Conservation (phyloP, 53 echinoderm and acorn worm genomes). For the Holothuria scabra region DNA sequence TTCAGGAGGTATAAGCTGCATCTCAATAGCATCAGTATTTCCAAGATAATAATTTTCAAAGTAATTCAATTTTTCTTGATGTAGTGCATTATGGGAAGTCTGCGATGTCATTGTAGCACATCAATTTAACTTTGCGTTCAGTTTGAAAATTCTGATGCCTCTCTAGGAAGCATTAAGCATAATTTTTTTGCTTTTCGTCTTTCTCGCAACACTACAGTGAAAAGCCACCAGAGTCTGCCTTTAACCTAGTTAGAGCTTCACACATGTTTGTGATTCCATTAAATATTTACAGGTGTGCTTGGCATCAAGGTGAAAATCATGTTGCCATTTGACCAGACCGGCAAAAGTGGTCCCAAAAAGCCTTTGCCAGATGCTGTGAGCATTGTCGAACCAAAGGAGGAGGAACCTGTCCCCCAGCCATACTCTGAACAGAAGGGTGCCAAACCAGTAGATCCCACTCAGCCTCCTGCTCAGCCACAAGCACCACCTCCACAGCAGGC, state of each 20-base stretch:
- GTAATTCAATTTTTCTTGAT: no score
- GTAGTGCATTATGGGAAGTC: no score
- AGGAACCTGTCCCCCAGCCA: conserved; percentile 77
- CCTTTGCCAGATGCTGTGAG: conserved; percentile 97
- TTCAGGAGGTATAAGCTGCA: no score
- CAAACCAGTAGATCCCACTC: conserved; percentile 73
- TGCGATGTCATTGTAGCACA: no score
- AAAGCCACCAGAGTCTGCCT: no score
- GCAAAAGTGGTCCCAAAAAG: conserved; percentile 93
- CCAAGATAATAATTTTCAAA: no score
- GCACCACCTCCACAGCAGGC: conserved; percentile 67
- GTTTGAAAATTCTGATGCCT: no score
- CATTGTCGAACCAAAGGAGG: conserved; percentile 95
- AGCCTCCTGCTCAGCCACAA: conserved; percentile 43
- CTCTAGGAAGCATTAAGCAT: no score
- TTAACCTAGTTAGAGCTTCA: no score
- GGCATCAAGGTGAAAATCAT: conserved; percentile 99
- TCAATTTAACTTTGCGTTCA: no score
- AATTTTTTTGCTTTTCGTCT: not conserved
- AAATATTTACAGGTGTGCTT: conserved; percentile 77
- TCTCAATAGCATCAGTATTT: no score
- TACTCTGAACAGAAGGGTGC: conserved; percentile 99
- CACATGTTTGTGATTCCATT: not conserved
- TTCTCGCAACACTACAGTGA: not conserved
- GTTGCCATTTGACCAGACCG: conserved; percentile 85